Evolutionary conservation across 2,797 vertebrate species (phyloP).

Genomic region (Girardinus metallicus): DNA sequence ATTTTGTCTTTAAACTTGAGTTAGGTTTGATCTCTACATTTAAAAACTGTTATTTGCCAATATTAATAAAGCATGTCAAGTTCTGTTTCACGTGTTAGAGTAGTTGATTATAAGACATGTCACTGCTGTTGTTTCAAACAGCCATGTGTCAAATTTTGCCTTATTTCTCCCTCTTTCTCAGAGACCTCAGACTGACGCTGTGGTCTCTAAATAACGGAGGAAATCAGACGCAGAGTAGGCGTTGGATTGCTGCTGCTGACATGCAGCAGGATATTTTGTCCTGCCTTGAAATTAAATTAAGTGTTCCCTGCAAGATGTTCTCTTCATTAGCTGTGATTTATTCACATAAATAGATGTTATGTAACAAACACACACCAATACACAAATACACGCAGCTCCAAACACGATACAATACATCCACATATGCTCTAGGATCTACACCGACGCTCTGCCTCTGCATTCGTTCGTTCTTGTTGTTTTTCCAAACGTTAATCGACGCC

Average conservation of each 20-base stretch:
- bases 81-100: neutral
- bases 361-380: constrained; percentile 15
- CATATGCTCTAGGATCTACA: neutral
- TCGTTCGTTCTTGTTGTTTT: constrained; percentile 2
- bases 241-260: constrained; percentile 28
- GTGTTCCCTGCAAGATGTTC: constrained; percentile 29
- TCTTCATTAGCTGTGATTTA: constrained; percentile 36
- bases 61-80: neutral
- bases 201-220: constrained; percentile 4
- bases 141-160: neutral
- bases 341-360: constrained; percentile 38
- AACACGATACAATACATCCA: neutral
- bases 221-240: constrained; percentile 20
- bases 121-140: neutral
- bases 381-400: neutral
- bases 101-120: neutral
- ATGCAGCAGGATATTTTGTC: constrained; percentile 37
- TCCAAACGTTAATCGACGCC: neutral
- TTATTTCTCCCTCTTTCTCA: neutral
- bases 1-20: neutral
- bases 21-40: neutral
- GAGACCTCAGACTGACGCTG: neutral
- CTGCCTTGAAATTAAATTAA: constrained; percentile 47
- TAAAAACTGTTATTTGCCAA: neutral
- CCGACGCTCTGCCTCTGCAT: neutral